Conservation (phyloP, 2,113 vertebrate species). For the Chaetops frenatus region DNA sequence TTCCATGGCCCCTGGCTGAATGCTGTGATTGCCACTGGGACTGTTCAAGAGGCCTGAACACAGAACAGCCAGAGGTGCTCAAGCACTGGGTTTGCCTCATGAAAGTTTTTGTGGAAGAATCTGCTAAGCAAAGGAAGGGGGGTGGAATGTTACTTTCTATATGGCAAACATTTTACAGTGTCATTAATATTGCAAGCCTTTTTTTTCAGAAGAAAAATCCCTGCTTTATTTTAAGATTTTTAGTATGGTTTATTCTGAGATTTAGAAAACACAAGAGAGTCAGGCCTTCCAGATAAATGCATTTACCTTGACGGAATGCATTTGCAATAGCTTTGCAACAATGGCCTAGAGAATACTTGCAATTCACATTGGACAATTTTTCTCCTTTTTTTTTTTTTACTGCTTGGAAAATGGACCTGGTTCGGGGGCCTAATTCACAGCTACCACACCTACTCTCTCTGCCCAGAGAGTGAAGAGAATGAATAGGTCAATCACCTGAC, state of each 20-base stretch:
- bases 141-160: slow-evolving; percentile 66
- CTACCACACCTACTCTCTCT: slow-evolving; percentile 83
- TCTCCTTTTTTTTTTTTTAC: slow-evolving; percentile 47
- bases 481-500: slow-evolving; percentile 96
- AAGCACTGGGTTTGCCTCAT: not conserved
- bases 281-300: slow-evolving; percentile 80
- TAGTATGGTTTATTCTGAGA: slow-evolving; percentile 80
- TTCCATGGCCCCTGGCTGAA: not conserved
- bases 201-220: slow-evolving; percentile 56
- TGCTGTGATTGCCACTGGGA: not conserved
- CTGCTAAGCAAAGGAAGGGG: not conserved
- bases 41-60: not conserved
- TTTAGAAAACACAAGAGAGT: slow-evolving; percentile 91
- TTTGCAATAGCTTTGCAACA: slow-evolving; percentile 88
- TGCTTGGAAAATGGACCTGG: slow-evolving; percentile 82
- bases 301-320: slow-evolving; percentile 87
- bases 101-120: slow-evolving; percentile 64
- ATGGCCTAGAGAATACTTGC: slow-evolving; percentile 87
- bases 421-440: slow-evolving; percentile 77
- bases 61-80: not conserved
- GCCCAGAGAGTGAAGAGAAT: slow-evolving; percentile 86
- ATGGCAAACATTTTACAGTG: slow-evolving; percentile 82
- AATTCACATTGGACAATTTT: slow-evolving; percentile 80
- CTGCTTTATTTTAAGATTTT: slow-evolving; percentile 89
- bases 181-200: slow-evolving; percentile 90